phyloP scores from a whole-genome alignment of 2,797 vertebrate species.

The Zalophus californianus region DNA sequence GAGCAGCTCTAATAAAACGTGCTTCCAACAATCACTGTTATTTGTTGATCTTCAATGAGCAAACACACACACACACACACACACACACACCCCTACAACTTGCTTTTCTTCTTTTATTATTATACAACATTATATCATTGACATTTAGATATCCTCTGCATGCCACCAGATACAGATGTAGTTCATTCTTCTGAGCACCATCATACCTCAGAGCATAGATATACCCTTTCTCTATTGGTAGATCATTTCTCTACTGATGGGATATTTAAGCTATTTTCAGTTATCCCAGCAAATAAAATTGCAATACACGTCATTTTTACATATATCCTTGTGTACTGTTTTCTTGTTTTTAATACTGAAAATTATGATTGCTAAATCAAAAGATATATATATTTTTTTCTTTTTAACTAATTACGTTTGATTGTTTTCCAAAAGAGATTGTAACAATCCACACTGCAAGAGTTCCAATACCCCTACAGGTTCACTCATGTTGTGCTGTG shows the following conservation, averaged over 20 bases:
- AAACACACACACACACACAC: background rate
- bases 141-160: background rate
- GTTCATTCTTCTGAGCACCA: conserved; percentile 5
- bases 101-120: conserved; percentile 15
- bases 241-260: background rate
- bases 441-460: background rate
- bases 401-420: background rate
- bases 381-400: background rate
- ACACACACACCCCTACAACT: background rate
- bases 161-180: background rate
- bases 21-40: background rate
- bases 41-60: background rate
- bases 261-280: background rate
- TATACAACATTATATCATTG: background rate
- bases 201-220: background rate
- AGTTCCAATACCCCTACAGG: background rate
- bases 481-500: background rate
- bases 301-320: background rate
- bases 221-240: background rate
- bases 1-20: background rate
- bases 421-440: conserved; percentile 24
- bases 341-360: conserved; percentile 28
- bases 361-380: background rate
- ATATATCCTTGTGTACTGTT: background rate
- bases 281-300: conserved; percentile 44